A percentile compares a stretch with the other conserved stretches of the same genome.
phyloP scores from a whole-genome alignment of 2,888 invertebrate genomes.

The Drosophila parthenogenetica region DNA sequence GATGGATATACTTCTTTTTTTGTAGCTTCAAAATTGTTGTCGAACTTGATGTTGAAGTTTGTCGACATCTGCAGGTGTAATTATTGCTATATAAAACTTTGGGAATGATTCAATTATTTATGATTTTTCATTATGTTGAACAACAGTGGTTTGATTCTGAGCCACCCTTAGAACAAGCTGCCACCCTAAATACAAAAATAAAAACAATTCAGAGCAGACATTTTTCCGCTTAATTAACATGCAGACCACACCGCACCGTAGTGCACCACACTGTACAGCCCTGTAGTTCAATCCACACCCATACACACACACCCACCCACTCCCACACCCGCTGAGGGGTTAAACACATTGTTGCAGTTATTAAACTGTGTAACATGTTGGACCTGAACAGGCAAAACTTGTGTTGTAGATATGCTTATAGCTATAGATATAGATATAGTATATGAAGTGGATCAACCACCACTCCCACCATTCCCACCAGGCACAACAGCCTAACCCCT shows the following conservation, averaged over 20 bases:
- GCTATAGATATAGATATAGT: conserved; percentile 1
- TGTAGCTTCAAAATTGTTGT: conserved; percentile 22
- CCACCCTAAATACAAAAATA: conserved; percentile 18
- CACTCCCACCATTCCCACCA: neutral
- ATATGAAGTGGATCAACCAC: conserved; percentile 24
- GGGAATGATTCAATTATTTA: conserved; percentile 55
- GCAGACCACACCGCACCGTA: conserved; percentile 53
- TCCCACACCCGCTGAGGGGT: conserved; percentile 41
- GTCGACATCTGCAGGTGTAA: conserved; percentile 44
- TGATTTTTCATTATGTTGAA: conserved; percentile 42
- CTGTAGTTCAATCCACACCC: conserved; percentile 5
- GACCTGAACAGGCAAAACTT: conserved; percentile 26
- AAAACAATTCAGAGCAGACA: conserved; percentile 36
- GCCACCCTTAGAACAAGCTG: conserved; percentile 28
- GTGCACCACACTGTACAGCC: conserved; percentile 18
- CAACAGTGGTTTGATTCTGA: conserved; percentile 14
- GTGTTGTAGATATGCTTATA: conserved; percentile 22
- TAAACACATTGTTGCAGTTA: conserved; percentile 75
- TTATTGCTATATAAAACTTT: conserved; percentile 43
- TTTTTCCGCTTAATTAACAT: conserved; percentile 78
- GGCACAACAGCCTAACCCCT: neutral
- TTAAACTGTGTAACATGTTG: conserved; percentile 65
- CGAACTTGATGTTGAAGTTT: conserved; percentile 33
- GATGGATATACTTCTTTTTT: neutral
- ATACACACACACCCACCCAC: neutral